A percentile compares a stretch with the other conserved stretches of the same genome.
phyloP scores from a whole-genome alignment of 2,797 vertebrate species.

The Erpetoichthys calabaricus region DNA sequence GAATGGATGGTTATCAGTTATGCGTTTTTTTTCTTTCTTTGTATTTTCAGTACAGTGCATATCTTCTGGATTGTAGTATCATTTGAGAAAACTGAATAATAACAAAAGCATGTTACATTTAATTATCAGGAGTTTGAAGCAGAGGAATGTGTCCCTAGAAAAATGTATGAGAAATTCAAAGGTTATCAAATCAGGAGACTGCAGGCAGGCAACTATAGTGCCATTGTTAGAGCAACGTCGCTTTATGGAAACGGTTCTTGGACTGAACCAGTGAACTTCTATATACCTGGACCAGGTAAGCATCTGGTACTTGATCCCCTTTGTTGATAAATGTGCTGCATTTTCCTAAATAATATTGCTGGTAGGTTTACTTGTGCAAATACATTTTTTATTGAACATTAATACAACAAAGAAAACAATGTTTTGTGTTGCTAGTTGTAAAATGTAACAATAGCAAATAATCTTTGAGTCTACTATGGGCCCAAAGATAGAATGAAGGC shows the following conservation, averaged over 20 bases:
- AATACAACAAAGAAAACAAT: too few relatives aligned
- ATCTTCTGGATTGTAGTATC: slow-evolving; percentile 1
- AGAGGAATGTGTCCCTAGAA: slow-evolving; percentile 48
- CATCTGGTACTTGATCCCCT: neutral
- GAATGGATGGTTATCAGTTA: too few relatives aligned
- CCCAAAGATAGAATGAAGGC: too few relatives aligned
- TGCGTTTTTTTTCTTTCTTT: too few relatives aligned
- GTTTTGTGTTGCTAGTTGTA: too few relatives aligned
- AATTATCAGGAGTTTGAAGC: slow-evolving; percentile 40
- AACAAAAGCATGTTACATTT: neutral
- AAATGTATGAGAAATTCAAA: slow-evolving; percentile 42
- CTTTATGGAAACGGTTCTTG: slow-evolving; percentile 54
- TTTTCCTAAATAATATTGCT: too few relatives aligned
- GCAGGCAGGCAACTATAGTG: slow-evolving; percentile 52
- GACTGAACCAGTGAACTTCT: slow-evolving; percentile 45
- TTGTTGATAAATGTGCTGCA: too few relatives aligned
- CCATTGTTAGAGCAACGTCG: slow-evolving; percentile 51
- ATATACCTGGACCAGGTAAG: slow-evolving; percentile 44
- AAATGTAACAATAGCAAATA: too few relatives aligned
- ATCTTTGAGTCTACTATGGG: too few relatives aligned
- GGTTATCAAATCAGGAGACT: slow-evolving; percentile 44
- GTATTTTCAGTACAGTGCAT: neutral
- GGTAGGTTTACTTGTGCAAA: too few relatives aligned
- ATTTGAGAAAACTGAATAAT: too few relatives aligned
- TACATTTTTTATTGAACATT: too few relatives aligned